Percentiles rank a stretch among this genome's conserved stretches.
Conservation (phyloP, 2,888 invertebrate species). For the Cheilosia vernalis region DNA sequence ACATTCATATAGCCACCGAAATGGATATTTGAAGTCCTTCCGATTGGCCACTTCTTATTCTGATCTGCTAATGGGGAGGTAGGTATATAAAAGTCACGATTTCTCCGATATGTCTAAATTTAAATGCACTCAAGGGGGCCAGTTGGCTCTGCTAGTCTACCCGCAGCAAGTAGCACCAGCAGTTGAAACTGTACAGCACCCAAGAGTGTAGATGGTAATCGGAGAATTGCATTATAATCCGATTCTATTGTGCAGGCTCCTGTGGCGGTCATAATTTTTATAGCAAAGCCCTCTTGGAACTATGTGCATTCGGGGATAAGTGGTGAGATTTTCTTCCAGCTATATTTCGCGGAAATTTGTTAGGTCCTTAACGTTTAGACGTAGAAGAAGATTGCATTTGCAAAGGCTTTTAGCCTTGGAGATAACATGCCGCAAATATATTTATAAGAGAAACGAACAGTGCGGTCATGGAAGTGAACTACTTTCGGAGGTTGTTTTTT, state of each 20-base stretch:
- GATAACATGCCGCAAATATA: too few species aligned
- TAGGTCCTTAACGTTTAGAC: constrained; percentile 34
- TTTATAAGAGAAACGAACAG: too few species aligned
- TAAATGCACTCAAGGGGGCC: constrained; percentile 54
- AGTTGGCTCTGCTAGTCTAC: neutral
- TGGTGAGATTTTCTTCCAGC: constrained; percentile 52
- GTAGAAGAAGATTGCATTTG: constrained; percentile 8
- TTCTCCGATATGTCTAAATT: constrained; percentile 70
- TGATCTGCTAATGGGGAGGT: constrained; percentile 55
- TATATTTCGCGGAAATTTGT: constrained; percentile 52
- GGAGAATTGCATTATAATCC: constrained; percentile 63
- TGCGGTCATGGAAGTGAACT: too few species aligned
- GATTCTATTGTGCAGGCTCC: constrained; percentile 35
- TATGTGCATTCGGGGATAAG: constrained; percentile 41
- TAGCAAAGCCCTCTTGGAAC: constrained; percentile 49
- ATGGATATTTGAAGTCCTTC: constrained; percentile 14
- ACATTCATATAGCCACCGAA: neutral
- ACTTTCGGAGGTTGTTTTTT: too few species aligned
- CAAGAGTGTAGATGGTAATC: constrained; percentile 47
- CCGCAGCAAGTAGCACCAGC: constrained; percentile 13
- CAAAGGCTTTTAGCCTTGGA: too few species aligned
- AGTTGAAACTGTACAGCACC: constrained; percentile 1
- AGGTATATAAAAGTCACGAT: constrained; percentile 68
- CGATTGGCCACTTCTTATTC: constrained; percentile 37
- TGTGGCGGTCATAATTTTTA: constrained; percentile 59